phyloP scores from a whole-genome alignment of 2,113 vertebrate species.

The Sula dactylatra region DNA sequence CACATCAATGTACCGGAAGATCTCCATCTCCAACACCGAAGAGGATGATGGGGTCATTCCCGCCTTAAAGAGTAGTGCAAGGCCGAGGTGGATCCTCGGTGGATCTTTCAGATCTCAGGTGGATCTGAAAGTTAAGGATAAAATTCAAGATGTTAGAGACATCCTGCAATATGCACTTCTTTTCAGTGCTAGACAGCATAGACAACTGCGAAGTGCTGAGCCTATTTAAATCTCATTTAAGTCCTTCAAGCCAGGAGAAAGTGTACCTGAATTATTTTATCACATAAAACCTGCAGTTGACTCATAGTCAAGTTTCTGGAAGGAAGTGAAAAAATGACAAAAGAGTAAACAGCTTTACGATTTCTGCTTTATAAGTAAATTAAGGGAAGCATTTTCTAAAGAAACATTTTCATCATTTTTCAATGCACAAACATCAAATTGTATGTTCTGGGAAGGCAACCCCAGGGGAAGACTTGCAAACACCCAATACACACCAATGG shows the following conservation, averaged over 20 bases:
- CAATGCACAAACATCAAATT: not conserved
- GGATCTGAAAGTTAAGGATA: constrained; percentile 5
- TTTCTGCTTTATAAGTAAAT: not conserved
- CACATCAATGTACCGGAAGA: constrained; percentile 67
- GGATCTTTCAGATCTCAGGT: too few relatives aligned
- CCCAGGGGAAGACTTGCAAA: not conserved
- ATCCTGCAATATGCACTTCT: not conserved
- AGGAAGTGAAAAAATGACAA: not conserved
- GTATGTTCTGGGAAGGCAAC: not conserved
- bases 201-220: not conserved
- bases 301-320: not conserved
- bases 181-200: not conserved
- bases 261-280: not conserved
- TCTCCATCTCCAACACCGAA: not conserved
- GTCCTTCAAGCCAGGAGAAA: not conserved
- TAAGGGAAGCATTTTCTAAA: not conserved
- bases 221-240: not conserved
- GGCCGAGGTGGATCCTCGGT: not conserved
- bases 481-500: not conserved
- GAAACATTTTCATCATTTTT: not conserved
- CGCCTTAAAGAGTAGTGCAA: not conserved
- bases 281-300: not conserved
- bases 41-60: not conserved
- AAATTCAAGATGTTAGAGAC: not conserved
- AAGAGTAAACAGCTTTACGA: not conserved